Conservation (phyloP, 2,113 vertebrate genomes). For the Connochaetes taurinus region DNA sequence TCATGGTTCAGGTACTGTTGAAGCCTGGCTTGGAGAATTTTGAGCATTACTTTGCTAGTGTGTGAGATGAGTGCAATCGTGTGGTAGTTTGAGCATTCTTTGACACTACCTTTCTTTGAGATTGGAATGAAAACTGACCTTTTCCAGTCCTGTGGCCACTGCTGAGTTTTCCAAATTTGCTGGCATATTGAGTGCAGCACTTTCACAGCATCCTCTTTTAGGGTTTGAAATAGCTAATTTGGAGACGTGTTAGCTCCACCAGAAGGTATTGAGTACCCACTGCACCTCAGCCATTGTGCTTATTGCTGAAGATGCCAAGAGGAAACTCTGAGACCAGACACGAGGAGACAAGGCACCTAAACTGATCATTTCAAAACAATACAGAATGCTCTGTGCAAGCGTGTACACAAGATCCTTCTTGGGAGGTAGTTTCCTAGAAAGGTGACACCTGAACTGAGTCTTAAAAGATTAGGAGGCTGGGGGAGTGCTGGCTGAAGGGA, state of each 20-base stretch:
- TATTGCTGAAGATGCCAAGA: neutral
- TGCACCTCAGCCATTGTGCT: neutral
- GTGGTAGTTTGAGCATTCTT: neutral
- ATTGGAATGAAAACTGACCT: neutral
- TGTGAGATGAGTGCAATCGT: neutral
- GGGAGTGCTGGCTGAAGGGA: neutral
- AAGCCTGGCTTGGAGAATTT: neutral
- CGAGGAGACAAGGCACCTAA: neutral
- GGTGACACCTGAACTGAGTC: neutral
- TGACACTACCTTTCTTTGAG: neutral
- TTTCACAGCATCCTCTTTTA: neutral
- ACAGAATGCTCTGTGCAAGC: neutral
- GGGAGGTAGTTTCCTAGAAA: neutral
- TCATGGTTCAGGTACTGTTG: neutral
- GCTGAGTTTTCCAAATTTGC: neutral
- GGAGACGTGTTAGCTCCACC: neutral
- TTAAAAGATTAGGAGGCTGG: neutral
- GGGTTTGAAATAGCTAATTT: neutral
- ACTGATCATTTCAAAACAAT: neutral
- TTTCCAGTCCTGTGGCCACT: neutral
- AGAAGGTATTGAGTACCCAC: neutral
- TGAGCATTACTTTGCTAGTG: neutral
- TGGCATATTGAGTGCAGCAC: neutral
- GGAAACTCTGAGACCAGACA: neutral
- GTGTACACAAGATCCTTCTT: accelerated